Conservation (phyloP, 1,140 invertebrate genomes). For the Calycopis cecrops region DNA sequence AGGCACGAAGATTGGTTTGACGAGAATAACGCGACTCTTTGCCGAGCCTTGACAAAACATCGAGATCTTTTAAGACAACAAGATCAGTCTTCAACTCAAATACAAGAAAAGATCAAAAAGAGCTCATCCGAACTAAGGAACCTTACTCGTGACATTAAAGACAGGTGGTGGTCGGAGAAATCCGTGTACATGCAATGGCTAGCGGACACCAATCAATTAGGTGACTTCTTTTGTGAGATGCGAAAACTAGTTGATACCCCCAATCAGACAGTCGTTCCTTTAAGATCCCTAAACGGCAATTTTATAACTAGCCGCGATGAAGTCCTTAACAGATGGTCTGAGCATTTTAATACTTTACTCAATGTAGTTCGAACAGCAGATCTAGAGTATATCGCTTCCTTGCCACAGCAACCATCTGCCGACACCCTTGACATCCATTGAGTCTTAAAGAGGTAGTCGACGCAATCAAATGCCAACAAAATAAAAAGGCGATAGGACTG, state of each 20-base stretch:
- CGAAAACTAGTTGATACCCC: slow-evolving; percentile 17
- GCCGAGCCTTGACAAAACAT: too few relatives aligned
- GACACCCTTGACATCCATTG: neutral
- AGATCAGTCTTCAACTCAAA: neutral
- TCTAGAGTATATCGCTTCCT: neutral
- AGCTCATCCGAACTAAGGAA: slow-evolving; percentile 22
- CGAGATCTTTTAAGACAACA: too few relatives aligned
- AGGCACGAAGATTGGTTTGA: too few relatives aligned
- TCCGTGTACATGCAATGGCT: slow-evolving; percentile 25
- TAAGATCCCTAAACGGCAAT: neutral
- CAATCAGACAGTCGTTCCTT: neutral
- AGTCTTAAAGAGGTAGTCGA: neutral
- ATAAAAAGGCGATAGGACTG: neutral
- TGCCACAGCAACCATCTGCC: neutral
- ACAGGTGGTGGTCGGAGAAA: slow-evolving; percentile 30
- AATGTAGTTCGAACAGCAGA: neutral
- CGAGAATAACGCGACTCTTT: too few relatives aligned
- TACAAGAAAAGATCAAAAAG: slow-evolving; percentile 15
- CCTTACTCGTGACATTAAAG: slow-evolving; percentile 22
- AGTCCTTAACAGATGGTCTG: neutral
- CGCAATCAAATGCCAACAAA: neutral
- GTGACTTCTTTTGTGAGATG: slow-evolving; percentile 23
- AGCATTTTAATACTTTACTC: neutral
- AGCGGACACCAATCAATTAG: slow-evolving; percentile 30
- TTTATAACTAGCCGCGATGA: neutral